Conservation (phyloP, 1,140 invertebrate genomes). For the Aporrectodea caliginosa region DNA sequence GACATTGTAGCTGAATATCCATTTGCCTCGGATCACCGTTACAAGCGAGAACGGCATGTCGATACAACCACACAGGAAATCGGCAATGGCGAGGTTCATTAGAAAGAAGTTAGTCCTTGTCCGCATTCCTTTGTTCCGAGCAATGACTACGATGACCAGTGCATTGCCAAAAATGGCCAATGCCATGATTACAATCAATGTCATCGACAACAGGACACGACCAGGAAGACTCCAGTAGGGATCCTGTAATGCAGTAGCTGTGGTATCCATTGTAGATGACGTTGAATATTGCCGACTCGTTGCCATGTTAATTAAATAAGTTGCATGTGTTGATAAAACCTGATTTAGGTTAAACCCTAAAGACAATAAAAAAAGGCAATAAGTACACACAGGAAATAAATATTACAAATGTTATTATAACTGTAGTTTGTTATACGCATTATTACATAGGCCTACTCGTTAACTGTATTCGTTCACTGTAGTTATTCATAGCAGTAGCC, state of each 20-base stretch:
- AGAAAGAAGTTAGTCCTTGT: slow-evolving; percentile 58
- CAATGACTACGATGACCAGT: slow-evolving; percentile 53
- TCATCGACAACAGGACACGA: neutral
- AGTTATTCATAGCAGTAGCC: no score
- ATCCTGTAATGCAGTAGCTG: neutral
- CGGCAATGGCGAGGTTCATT: slow-evolving; percentile 56
- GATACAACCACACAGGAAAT: slow-evolving; percentile 55
- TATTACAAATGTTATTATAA: no score
- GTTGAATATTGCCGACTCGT: no score
- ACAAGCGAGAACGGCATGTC: slow-evolving; percentile 56
- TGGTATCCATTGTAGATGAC: neutral
- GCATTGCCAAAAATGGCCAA: slow-evolving; percentile 45
- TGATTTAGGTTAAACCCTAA: no score
- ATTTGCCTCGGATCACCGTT: slow-evolving; percentile 51
- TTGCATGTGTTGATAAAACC: no score
- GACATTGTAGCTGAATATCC: slow-evolving; percentile 48
- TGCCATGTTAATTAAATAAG: no score
- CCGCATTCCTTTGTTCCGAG: slow-evolving; percentile 53
- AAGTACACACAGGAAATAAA: no score
- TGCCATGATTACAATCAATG: slow-evolving; percentile 44
- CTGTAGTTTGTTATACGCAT: no score
- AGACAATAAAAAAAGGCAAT: no score
- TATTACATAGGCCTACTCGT: no score
- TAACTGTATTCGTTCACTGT: no score
- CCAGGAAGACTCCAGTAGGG: neutral